A percentile compares a stretch with the other conserved stretches of the same genome.
Evolutionary conservation across 64 coral and sea anemone genomes (phyloP).

Genomic region (Stylophora pistillata): DNA sequence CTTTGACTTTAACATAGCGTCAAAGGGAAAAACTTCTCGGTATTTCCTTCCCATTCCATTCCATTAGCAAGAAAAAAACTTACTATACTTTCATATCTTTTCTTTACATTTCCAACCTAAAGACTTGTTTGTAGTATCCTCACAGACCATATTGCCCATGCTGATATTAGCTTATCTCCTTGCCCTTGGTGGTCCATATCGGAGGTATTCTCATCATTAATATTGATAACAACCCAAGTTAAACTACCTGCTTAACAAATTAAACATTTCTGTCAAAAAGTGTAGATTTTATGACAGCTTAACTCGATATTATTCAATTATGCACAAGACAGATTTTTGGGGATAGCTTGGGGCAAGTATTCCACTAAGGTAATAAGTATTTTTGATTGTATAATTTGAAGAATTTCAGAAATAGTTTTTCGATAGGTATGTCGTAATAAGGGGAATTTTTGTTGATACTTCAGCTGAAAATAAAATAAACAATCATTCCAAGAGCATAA

Average conservation of each 20-base stretch:
- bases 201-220: background rate
- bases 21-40: too few species aligned
- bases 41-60: too few species aligned
- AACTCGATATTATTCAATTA: background rate
- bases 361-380: background rate
- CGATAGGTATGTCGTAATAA: background rate
- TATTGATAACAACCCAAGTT: constrained; percentile 30
- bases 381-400: background rate
- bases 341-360: background rate
- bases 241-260: constrained; percentile 36
- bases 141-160: background rate
- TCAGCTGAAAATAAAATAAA: background rate
- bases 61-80: too few species aligned
- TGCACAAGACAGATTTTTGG: background rate
- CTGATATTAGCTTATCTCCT: background rate
- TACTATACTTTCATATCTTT: background rate
- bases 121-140: background rate
- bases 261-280: constrained; percentile 30
- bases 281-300: constrained; percentile 21
- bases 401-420: background rate
- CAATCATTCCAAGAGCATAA: background rate
- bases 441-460: background rate
- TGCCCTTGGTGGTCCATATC: constrained; percentile 1
- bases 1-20: too few species aligned
- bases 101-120: background rate